Evolutionary conservation across 2,888 invertebrate genomes (phyloP), one percentile per base, ranked within the genome.

Genomic region (Phaonia tiefii): DNA sequence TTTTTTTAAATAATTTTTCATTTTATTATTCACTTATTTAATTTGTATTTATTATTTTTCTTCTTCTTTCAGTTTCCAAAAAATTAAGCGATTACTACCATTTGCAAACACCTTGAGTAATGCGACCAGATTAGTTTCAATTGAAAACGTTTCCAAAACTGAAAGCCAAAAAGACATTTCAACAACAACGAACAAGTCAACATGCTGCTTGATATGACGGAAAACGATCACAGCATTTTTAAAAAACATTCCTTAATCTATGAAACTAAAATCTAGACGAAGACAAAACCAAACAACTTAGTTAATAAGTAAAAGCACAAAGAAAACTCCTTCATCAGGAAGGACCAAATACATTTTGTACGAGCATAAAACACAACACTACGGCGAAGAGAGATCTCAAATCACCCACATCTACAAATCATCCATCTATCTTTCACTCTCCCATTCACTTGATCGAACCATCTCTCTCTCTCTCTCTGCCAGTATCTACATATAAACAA

Each of bases 241-340:
- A 37, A 81, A 65, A 75, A 72, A 72, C 81, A 81, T 81, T 81
- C 81, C 81, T 78, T 81, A 75, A 81, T 78, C 31, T 75, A 75
- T 56, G 39, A 42, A 56, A 44, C 37, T 67, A 65, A 3, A 5
- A 31, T 8, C 31, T 5, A 31, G 70, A 56, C 15, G 31, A 75
- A 31, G n/a, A n/a, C 37, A 22, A 26, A 63, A 70, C 7, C 49
- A 49, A 20, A 49, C 4, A 46, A 3, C 4, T 37, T 7, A 10
- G 37, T 37, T 7, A 15, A 49, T 15, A 49, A 49, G 22, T 20
- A 51, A 51, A 20, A 51, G 8, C 51, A 51, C 11, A 51, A 31
- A 11, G 13, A 56, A 8, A 56, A 56, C n/a, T 49, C 4, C 26
- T n/a, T n/a, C 42, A 44, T 11, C 17, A 0, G 15, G 37, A 65